Evolutionary conservation across 2,888 invertebrate species (phyloP), one percentile per base, ranked within the genome.

Genomic region (Zaprionus lineosus): DNA sequence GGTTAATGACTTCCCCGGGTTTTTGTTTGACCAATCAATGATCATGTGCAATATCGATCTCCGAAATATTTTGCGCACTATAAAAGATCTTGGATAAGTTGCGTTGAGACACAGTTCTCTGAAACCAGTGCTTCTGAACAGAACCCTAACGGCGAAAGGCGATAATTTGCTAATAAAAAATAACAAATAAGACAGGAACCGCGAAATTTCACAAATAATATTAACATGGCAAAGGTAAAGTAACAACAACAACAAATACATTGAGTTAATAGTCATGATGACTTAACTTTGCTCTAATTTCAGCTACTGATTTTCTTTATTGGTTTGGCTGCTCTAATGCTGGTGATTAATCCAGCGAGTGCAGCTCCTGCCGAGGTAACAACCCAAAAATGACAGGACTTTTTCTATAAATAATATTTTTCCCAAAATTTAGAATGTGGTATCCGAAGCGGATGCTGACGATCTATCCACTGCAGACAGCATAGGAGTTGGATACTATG

Each of bases 21-120:
- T 28, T 44, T 74, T 77, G 78, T 77, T 66, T 84, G 71, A n/a
- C 31, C 51, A 68, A 64, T 68, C 84, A 78, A 86, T 86, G 77
- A 78, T 68, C 68, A 79, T 81, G 56, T 86, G 78, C 52, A 47
- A 81, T 86, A 68, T 81, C 77, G 15, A 78, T 86, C 73, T 55
- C 44, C 47, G 61, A 56, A 24, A 50, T 34, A 41, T 56, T 61
- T 55, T 74, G 62, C 40, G 37, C 51, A 51, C 76, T 84, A 78
- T 78, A 78, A 64, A 86, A 84, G 73, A 58, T 60, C 64, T 68
- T 26, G 46, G 7, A 4, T 29, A 36, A 21, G 28, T 29, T 44
- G 48, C 9, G 39, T 21, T 58, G 51, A 31, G 60, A 46, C 68
- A 58, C 78, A 78, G 78, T 86, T 62, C 52, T 44, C 16, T 46